These are phyloP conservation scores for Ellobius talpinus DNA, from an alignment of 2,113 vertebrate genomes.

Conservation along the genomic window DNA sequence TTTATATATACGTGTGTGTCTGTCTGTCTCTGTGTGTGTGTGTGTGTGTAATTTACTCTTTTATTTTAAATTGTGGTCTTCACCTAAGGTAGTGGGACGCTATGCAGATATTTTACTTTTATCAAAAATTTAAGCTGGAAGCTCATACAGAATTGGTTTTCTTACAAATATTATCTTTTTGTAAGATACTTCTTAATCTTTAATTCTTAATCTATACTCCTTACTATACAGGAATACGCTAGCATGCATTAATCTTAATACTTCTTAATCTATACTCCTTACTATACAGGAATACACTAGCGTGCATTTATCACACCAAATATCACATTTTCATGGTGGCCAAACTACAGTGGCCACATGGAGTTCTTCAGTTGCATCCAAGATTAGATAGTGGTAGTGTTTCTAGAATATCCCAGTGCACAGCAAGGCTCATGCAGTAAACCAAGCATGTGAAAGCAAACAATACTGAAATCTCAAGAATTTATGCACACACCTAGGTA, in stretches of 20 bases:
- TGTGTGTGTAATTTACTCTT: not conserved
- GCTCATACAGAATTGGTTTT: not conserved
- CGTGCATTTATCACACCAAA: not conserved
- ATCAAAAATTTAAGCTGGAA: not conserved
- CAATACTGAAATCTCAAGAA: not conserved
- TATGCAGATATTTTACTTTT: not conserved
- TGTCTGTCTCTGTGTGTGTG: too few relatives aligned
- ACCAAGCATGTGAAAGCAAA: not conserved
- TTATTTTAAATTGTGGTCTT: constrained; percentile 20
- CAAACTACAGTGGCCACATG: not conserved
- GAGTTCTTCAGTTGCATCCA: not conserved
- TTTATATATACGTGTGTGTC: too few relatives aligned
- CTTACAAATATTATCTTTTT: not conserved
- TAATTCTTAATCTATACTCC: not conserved
- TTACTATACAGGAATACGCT: not conserved
- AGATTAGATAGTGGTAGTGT: constrained; percentile 7
- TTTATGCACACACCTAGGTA: not conserved
- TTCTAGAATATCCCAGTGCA: constrained; percentile 8
- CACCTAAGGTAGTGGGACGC: not conserved
- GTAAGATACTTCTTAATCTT: too few relatives aligned
- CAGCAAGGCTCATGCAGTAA: constrained; percentile 27
- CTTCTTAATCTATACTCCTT: not conserved
- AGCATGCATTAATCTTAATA: too few relatives aligned
- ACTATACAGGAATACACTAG: not conserved
- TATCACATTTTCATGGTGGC: not conserved